Base-by-base conservation (phyloP, 2,888 invertebrate species). In the Acleris sparsana region DNA sequence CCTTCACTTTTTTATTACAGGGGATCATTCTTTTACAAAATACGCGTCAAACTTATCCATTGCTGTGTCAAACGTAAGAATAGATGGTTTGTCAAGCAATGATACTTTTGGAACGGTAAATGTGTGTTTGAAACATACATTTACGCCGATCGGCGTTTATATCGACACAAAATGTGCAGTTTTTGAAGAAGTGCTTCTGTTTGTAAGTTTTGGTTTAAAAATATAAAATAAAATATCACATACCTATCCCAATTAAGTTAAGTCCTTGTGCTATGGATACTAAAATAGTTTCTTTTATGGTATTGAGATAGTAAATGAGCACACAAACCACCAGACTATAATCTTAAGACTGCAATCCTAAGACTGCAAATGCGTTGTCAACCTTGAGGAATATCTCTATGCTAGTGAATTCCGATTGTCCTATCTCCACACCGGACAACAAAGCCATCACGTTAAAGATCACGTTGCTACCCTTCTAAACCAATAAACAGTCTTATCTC, bases 101-200 rank as follows among this genome's bases (percentile, higher is more conserved):
- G 2, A 59, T 1, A 0, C 18, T 25, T 3, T 20, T 2, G 69
- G 63, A 53, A 62, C 63, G 48, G 39, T 73, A 5, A 33, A 59
- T 7, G 16, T 18, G 2, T 76, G 72, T 56, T 58, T 75, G 16
- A 63, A 62, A 44, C 62, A 66, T 3, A 55, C 22, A 6, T 62
- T 63, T 17, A 53, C 62, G 5, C n/a, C 63, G 1, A 64, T 76
- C 16, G 82, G 80, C 0, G 73, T 81, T 0, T 13, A 80, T 1
- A 61, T 76, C 6, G 69, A 76, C 33, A 44, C 75, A 0, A 61
- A 66, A n/a, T 87, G 85, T 71, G 49, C 39, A 0, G 17, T 51
- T 5, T 74, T 71, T 51, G 72, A 79, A 67, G 71, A 75, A 7
- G 43, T 79, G 2, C 56, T 86, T 62, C n/a, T 69, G 43, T 75